A percentile compares a stretch with the other conserved stretches of the same genome.
Conservation (phyloP, 2,113 vertebrate genomes). For the Microtus richardsoni region DNA sequence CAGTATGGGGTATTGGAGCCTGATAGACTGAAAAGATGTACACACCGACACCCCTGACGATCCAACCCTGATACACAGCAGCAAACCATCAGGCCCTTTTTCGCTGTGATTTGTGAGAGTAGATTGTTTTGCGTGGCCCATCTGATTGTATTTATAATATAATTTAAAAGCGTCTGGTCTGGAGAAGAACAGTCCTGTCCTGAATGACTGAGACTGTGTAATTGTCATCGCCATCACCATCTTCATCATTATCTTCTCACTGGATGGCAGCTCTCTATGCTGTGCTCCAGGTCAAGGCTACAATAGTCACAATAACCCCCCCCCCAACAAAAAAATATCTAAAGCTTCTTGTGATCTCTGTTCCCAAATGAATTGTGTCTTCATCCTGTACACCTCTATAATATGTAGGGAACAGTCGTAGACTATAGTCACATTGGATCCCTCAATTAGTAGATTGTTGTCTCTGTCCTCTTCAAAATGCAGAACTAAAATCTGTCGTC, state of each 20-base stretch:
- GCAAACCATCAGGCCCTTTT: background rate
- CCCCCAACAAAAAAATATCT: background rate
- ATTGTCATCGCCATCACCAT: accelerated
- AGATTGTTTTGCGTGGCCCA: background rate
- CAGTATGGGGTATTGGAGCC: background rate
- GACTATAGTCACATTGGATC: background rate
- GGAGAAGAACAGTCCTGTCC: background rate
- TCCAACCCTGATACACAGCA: background rate
- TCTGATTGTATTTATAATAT: background rate
- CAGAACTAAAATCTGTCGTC: background rate
- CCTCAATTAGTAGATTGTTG: background rate
- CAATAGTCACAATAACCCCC: background rate
- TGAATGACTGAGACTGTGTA: background rate
- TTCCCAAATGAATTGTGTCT: background rate
- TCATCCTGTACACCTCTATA: background rate
- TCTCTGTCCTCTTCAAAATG: background rate
- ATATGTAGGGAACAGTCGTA: background rate
- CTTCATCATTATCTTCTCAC: background rate
- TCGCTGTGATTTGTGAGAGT: background rate
- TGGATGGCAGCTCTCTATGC: background rate
- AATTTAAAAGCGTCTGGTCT: background rate
- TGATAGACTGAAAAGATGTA: background rate
- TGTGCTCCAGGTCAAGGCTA: background rate
- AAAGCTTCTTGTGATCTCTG: background rate
- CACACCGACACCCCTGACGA: background rate